These are phyloP conservation scores for Pandion haliaetus DNA, from an alignment of 2,113 vertebrate species.

Conservation along the genomic window DNA sequence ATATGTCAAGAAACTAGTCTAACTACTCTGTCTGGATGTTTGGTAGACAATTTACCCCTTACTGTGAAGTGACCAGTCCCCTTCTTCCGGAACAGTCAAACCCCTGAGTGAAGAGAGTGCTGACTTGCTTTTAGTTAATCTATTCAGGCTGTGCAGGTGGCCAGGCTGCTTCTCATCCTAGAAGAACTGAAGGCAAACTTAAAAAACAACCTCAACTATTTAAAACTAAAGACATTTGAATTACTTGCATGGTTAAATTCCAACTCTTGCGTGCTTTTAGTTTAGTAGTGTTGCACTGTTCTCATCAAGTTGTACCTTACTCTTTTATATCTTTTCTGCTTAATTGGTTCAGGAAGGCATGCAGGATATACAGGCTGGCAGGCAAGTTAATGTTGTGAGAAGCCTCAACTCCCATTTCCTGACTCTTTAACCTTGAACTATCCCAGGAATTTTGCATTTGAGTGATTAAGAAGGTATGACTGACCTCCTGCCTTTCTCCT, in stretches of 20 bases:
- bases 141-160: background rate
- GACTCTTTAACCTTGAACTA: constrained; percentile 53
- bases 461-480: constrained; percentile 43
- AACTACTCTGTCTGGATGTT: background rate
- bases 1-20: constrained; percentile 39
- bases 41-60: background rate
- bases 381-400: constrained; percentile 61
- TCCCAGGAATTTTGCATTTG: constrained; percentile 51
- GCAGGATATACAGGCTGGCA: constrained; percentile 30
- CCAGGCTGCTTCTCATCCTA: background rate
- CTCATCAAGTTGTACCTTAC: background rate
- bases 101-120: background rate
- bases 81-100: background rate
- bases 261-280: background rate
- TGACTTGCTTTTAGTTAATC: background rate
- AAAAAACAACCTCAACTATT: background rate
- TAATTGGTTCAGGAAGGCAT: constrained; percentile 12
- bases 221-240: background rate
- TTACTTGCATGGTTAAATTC: background rate
- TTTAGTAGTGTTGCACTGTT: background rate
- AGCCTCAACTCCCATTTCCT: constrained; percentile 38
- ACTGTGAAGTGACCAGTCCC: background rate
- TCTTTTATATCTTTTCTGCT: constrained; percentile 3
- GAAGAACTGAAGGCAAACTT: background rate
- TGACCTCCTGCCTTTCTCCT: constrained; percentile 16